phyloP scores from a whole-genome alignment of 2,888 invertebrate species.

The Hyles lineata region DNA sequence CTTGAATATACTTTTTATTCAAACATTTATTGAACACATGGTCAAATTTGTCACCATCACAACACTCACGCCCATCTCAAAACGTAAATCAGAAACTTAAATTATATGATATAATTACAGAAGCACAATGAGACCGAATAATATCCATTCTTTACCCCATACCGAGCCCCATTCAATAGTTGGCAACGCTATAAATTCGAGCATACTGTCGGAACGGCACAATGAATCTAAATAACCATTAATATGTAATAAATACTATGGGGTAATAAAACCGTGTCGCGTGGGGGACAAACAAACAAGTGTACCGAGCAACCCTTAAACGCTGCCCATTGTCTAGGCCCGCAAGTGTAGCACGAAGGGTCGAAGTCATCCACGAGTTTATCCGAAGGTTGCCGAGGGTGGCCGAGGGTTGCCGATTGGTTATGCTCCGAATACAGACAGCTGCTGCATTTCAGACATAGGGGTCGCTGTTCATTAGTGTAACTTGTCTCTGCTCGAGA shows the following conservation, averaged over 20 bases:
- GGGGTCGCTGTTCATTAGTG: conserved; percentile 83
- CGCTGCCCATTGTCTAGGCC: conserved; percentile 65
- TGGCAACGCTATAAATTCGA: conserved; percentile 80
- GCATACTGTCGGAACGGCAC: conserved; percentile 81
- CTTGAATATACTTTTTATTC: too few species aligned
- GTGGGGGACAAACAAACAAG: conserved; percentile 83
- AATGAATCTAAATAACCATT: conserved; percentile 85
- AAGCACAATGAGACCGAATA: conserved; percentile 59
- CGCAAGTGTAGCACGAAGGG: conserved; percentile 59
- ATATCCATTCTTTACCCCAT: conserved; percentile 60
- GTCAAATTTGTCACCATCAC: conserved; percentile 8
- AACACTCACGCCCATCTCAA: conserved; percentile 4
- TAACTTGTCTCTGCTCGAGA: conserved; percentile 80
- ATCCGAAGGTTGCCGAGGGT: conserved; percentile 64
- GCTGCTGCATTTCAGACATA: conserved; percentile 81
- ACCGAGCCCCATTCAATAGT: conserved; percentile 74
- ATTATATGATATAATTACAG: conserved; percentile 22
- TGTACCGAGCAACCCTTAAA: conserved; percentile 76
- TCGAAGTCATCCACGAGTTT: conserved; percentile 66
- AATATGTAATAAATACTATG: conserved; percentile 85
- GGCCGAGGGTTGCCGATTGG: conserved; percentile 71
- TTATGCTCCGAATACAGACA: conserved; percentile 81
- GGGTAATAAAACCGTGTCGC: conserved; percentile 78
- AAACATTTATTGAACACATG: too few species aligned
- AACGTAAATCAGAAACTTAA: conserved; percentile 15